These are phyloP conservation scores for Xylota sylvarum DNA, from an alignment of 2,888 invertebrate species.

Conservation along the genomic window DNA sequence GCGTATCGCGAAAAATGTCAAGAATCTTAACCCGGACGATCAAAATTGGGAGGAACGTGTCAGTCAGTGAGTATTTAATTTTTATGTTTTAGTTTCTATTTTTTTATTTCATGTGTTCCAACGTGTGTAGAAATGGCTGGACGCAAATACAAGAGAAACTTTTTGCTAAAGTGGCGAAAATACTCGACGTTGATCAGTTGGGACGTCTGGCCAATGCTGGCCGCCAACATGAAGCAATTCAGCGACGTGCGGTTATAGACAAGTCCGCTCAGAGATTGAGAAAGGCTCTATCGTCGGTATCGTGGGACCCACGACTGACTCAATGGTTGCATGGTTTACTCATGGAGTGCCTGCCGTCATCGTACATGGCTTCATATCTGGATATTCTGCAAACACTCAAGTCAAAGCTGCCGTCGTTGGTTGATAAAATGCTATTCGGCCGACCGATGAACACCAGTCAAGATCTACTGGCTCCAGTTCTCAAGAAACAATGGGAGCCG, in stretches of 20 bases:
- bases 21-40: slow-evolving; percentile 86
- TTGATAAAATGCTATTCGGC: slow-evolving; percentile 90
- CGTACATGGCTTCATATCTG: slow-evolving; percentile 90
- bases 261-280: slow-evolving; percentile 89
- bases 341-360: slow-evolving; percentile 88
- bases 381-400: slow-evolving; percentile 91
- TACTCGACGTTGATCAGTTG: slow-evolving; percentile 89
- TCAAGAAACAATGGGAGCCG: slow-evolving; percentile 90
- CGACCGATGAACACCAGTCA: slow-evolving; percentile 86
- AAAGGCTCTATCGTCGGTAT: slow-evolving; percentile 88
- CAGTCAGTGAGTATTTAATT: slow-evolving; percentile 86
- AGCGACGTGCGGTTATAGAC: slow-evolving; percentile 89
- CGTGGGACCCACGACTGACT: slow-evolving; percentile 90
- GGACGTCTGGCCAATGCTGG: slow-evolving; percentile 88
- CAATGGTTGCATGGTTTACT: slow-evolving; percentile 92
- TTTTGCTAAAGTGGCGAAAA: slow-evolving; percentile 88
- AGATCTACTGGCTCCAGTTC: slow-evolving; percentile 88
- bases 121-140: slow-evolving; percentile 88
- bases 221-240: slow-evolving; percentile 88
- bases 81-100: slow-evolving; percentile 15
- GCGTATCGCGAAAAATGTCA: slow-evolving; percentile 87
- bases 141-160: slow-evolving; percentile 87
- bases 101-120: slow-evolving; percentile 74
- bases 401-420: slow-evolving; percentile 89
- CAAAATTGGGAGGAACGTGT: slow-evolving; percentile 90